A percentile compares a stretch with the other conserved stretches of the same genome.
phyloP scores from a whole-genome alignment of 2,113 vertebrate species.

The Pipra filicauda region DNA sequence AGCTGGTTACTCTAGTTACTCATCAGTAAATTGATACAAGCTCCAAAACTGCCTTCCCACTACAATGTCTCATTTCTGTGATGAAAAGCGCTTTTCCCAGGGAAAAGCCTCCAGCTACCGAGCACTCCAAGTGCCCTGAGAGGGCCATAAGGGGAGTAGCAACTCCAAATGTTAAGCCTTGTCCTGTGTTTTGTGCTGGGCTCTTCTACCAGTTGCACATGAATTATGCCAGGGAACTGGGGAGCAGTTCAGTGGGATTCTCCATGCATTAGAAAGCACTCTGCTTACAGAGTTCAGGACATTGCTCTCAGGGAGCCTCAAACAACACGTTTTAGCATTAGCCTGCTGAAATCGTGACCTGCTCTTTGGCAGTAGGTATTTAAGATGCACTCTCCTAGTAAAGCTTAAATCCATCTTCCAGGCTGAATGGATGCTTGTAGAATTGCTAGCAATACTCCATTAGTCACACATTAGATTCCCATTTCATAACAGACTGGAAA shows the following conservation, averaged over 20 bases:
- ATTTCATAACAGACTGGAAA: conserved; percentile 58
- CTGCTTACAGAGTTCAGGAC: background rate
- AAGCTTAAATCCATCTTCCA: background rate
- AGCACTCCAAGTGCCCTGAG: background rate
- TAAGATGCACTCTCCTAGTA: background rate
- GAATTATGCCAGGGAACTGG: background rate
- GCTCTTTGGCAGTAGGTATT: background rate
- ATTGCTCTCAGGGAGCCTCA: background rate
- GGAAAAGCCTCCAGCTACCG: background rate
- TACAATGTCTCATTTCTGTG: background rate
- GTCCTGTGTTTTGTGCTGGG: background rate
- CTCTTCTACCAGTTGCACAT: background rate
- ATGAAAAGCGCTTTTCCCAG: background rate
- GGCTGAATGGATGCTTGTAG: conserved; percentile 15
- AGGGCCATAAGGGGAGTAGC: background rate
- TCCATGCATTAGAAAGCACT: background rate
- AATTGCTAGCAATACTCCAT: conserved; percentile 1
- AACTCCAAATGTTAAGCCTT: background rate
- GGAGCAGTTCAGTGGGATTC: background rate
- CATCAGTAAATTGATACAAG: background rate
- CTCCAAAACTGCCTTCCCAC: background rate
- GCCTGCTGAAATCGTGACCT: background rate
- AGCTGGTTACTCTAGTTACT: conserved; percentile 37
- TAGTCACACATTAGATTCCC: conserved; percentile 46
- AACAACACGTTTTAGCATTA: background rate